Evolutionary conservation across 2,888 invertebrate genomes (phyloP).

Genomic region (Athetis lepigone): DNA sequence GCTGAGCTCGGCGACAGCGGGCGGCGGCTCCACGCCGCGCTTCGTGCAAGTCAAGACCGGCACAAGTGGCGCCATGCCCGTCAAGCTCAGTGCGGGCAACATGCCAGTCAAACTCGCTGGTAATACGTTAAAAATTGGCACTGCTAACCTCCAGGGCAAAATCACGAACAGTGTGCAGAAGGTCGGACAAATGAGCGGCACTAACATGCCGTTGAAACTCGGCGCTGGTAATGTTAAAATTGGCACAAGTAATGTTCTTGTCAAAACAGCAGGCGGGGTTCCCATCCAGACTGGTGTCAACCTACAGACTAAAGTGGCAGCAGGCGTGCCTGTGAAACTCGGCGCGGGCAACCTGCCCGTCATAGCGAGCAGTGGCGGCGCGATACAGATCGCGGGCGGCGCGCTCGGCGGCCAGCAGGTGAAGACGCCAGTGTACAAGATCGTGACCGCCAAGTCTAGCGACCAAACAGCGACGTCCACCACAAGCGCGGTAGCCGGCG

Average conservation of each 20-base stretch:
- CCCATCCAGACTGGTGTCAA: constrained; percentile 81
- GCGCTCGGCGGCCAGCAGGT: constrained; percentile 79
- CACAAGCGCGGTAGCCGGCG: constrained; percentile 73
- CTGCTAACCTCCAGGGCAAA: constrained; percentile 84
- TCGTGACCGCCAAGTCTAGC: constrained; percentile 85
- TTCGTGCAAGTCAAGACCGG: constrained; percentile 87
- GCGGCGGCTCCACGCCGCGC: constrained; percentile 79
- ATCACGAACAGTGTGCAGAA: constrained; percentile 82
- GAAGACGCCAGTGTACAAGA: constrained; percentile 88
- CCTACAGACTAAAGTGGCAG: constrained; percentile 78
- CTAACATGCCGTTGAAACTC: constrained; percentile 82
- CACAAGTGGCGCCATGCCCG: constrained; percentile 76
- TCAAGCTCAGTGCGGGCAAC: constrained; percentile 82
- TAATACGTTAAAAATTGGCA: constrained; percentile 84
- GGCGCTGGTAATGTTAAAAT: constrained; percentile 87
- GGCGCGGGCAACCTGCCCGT: constrained; percentile 82
- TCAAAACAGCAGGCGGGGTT: constrained; percentile 84
- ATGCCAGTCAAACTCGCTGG: constrained; percentile 83
- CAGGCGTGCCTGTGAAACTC: constrained; percentile 84
- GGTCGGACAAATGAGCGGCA: constrained; percentile 70
- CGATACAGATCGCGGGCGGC: constrained; percentile 80
- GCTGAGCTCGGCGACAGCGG: constrained; percentile 73
- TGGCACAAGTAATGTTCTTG: constrained; percentile 85
- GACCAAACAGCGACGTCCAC: constrained; percentile 78
- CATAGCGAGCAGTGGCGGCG: constrained; percentile 79